A percentile compares a stretch with the other conserved stretches of the same genome.
Evolutionary conservation across 2,113 vertebrate genomes (phyloP).

Genomic region (Theropithecus gelada): DNA sequence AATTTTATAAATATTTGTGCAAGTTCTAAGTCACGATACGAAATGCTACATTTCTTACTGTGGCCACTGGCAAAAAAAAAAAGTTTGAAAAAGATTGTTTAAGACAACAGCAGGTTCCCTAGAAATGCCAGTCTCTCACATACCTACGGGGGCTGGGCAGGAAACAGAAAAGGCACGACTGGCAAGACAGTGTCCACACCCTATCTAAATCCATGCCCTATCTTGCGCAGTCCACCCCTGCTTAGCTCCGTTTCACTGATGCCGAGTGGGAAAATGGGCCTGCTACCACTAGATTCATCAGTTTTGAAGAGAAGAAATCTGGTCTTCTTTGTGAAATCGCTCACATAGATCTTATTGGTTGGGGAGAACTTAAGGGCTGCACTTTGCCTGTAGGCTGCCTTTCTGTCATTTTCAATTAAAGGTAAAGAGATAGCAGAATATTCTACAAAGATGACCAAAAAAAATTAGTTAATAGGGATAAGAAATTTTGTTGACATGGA

Average conservation of each 20-base stretch:
- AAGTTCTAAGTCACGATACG: background rate
- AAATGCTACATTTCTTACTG: background rate
- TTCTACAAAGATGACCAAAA: background rate
- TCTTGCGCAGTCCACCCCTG: background rate
- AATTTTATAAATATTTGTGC: background rate
- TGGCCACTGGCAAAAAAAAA: background rate
- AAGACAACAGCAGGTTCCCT: background rate
- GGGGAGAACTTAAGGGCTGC: background rate
- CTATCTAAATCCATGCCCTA: background rate
- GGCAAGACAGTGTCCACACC: too few relatives aligned
- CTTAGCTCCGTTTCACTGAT: background rate
- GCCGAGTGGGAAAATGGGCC: background rate
- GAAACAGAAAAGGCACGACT: background rate
- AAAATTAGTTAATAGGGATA: background rate
- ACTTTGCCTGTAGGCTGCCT: background rate
- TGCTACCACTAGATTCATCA: background rate
- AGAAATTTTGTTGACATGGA: background rate
- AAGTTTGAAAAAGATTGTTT: background rate
- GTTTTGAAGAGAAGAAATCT: background rate
- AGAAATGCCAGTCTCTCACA: background rate
- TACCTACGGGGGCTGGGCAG: background rate
- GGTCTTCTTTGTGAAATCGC: background rate
- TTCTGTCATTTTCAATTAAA: background rate
- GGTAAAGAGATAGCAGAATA: background rate
- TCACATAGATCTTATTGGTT: background rate